Evolutionary conservation across 2,888 invertebrate genomes (phyloP).

Genomic region (Clepsis dumicolana): DNA sequence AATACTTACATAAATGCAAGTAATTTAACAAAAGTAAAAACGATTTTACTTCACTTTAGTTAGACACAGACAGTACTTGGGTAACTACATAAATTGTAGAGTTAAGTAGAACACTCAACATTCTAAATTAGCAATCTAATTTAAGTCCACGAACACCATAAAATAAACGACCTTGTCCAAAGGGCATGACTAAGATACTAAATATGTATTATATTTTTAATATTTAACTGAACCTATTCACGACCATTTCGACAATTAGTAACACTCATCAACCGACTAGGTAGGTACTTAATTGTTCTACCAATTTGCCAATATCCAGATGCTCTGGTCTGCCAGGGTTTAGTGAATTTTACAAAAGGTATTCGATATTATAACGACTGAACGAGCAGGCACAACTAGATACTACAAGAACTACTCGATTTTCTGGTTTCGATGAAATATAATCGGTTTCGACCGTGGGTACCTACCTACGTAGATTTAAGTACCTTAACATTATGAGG

Average conservation of each 20-base stretch:
- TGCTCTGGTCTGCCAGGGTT: neutral
- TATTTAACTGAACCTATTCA: neutral
- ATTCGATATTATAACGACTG: neutral
- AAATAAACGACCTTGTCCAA: neutral
- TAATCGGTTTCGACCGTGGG: neutral
- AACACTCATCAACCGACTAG: neutral
- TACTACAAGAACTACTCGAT: slow-evolving; percentile 2
- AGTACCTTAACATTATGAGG: neutral
- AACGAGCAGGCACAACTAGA: neutral
- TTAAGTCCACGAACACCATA: neutral
- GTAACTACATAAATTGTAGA: neutral
- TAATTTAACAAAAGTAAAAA: too few relatives aligned
- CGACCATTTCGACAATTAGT: neutral
- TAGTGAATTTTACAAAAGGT: neutral
- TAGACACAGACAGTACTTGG: neutral
- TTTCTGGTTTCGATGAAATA: slow-evolving; percentile 14
- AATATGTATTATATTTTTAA: neutral
- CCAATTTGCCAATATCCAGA: neutral
- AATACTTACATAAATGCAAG: too few relatives aligned
- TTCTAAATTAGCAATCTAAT: neutral
- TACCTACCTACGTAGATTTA: neutral
- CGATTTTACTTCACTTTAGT: too few relatives aligned
- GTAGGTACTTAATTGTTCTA: too few relatives aligned
- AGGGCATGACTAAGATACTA: neutral
- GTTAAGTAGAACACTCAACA: too few relatives aligned